Percentiles rank a stretch among this genome's conserved stretches.
Conservation (phyloP, 2,113 vertebrate genomes). For the Octodon degus region DNA sequence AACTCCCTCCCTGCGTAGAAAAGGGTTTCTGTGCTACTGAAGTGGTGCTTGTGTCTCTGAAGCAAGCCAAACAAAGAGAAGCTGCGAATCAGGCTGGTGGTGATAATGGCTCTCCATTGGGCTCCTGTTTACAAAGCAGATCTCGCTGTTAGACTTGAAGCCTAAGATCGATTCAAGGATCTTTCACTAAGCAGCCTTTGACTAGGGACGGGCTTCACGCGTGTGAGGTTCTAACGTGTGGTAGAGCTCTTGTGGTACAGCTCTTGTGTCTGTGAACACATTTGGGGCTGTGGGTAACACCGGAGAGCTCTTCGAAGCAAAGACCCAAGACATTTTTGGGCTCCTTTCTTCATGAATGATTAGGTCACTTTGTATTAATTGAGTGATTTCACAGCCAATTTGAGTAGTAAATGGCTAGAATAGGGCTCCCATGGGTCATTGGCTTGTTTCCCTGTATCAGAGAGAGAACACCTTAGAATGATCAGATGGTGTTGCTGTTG, state of each 20-base stretch:
- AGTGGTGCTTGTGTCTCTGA: constrained; percentile 55
- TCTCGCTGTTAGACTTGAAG: constrained; percentile 45
- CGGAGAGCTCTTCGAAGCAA: neutral
- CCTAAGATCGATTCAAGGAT: constrained; percentile 8
- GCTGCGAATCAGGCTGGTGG: neutral
- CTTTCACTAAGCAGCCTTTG: neutral
- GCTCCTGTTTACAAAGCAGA: constrained; percentile 8
- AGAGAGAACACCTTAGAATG: neutral
- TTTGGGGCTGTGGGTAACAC: neutral
- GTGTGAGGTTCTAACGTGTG: neutral
- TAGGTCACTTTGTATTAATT: neutral
- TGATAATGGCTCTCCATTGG: neutral
- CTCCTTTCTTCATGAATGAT: constrained; percentile 22
- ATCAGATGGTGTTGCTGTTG: neutral
- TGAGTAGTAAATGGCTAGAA: neutral
- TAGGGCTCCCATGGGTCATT: neutral
- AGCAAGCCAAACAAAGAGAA: constrained; percentile 36
- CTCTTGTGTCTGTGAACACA: neutral
- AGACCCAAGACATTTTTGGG: neutral
- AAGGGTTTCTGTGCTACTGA: constrained; percentile 2
- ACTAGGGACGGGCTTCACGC: constrained; percentile 22
- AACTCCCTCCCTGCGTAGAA: neutral
- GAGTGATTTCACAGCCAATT: neutral
- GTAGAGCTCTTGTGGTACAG: neutral
- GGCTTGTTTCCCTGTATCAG: neutral